Evolutionary conservation across 1,140 invertebrate species (phyloP), one percentile per base, ranked within the genome.

Genomic region (Physella acuta): DNA sequence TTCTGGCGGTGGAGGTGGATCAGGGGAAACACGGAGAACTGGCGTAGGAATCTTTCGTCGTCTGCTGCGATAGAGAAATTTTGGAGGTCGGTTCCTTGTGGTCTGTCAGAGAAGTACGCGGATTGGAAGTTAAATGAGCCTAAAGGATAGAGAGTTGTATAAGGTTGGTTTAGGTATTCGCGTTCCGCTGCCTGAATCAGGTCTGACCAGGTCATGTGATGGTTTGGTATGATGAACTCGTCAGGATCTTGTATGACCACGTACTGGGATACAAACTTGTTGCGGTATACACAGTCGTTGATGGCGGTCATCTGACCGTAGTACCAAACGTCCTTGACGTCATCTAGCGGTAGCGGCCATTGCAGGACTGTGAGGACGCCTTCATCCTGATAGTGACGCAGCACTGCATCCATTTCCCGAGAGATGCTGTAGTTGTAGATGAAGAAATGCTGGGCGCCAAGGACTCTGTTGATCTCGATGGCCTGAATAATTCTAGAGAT

Each of bases 371-470:
- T 64, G 14, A 64, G 30, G 20, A 64, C 14, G 24, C 62, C 62
- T 14, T 33, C 26, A 11, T 64, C 11, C 49, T 64, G 62, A 24
- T 52, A 64, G 28, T 30, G 44, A 0, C 30, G 26, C 24, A 64
- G 30, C 16, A 52, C 30, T 28, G 24, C 16, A 30, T 64, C 28
- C 16, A 36, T 49, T 11, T 4, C 3, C 31, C 11, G 62, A 17
- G 44, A 30, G 2, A 64, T 20, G 30, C 44, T 64, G 28, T 64
- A 36, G 62, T 64, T 64, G 49, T 64, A 64, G n/a, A 64, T 28
- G 16, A 64, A 3, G 28, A 64, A 64, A 33, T 64, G 62, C n/a
- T 64, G 31, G 3, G 62, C 62, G 1, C 62, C 62, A 1, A 64
- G 39, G 14, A 64, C 31, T n/a, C 62, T 3, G 51, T 64, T 64